Evolutionary conservation across 2,797 vertebrate genomes (phyloP), one percentile per base, ranked within the genome.

Genomic region (Amblyraja radiata): DNA sequence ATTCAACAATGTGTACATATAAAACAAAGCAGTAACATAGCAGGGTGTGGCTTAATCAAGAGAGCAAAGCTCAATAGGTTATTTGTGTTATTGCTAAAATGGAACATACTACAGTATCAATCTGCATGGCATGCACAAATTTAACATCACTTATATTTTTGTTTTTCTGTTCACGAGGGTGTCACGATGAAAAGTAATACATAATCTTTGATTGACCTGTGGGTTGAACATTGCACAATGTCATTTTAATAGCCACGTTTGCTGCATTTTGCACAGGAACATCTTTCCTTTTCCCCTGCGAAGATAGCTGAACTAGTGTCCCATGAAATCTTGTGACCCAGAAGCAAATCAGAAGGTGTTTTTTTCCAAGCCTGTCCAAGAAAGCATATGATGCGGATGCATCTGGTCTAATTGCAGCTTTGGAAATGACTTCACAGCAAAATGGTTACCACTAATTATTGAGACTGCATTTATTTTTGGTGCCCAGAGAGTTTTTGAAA

Each of bases 1-100:
- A 83, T 28, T 3, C 54, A 23, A 58, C 28, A 21, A 11, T 83
- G 8, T 58, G 58, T 83, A 73, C 80, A 58, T 13, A 32, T 32
- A 65, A 63, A n/a, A 18, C 61, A 65, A 83, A 58, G 46, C 46
- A 83, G 7, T 25, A 25, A 83, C 21, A 32, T 21, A 88, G 23
- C 61, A 88, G 32, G 28, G 61, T n/a, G 16, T 6, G 25, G 58
- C 11, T 28, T 86, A 86, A n/a, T 6, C 46, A 61, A 32, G 58
- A 63, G 84, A 88, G 58, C 84, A 88, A 88, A 88, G 61, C 84
- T 88, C 84, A 88, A 18, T 88, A 32, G 13, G 63, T 83, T 83
- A 83, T 83, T 54, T 32, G 61, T 65, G 28, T 88, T 32, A 65
- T 58, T 16, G 23, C 80, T 11, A 58, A 18, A 88, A 88, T 88